Evolutionary conservation across 2,888 invertebrate genomes (phyloP), one percentile per base, ranked within the genome.

Genomic region (Eupeodes luniger): DNA sequence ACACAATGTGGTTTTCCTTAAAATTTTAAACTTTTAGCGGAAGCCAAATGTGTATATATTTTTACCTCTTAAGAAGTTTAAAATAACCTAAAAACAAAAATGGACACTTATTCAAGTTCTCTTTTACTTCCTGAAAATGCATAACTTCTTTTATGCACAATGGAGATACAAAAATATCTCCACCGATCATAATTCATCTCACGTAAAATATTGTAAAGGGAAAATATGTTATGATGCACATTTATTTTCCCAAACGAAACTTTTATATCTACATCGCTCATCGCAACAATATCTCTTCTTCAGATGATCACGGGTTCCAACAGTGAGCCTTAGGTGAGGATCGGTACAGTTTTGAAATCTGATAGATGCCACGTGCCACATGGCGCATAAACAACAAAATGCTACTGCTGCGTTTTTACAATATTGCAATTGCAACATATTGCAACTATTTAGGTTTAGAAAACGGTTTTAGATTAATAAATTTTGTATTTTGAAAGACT

Each of bases 401-500:
- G 80, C 84, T 87, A 77, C 84, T 47, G 84, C 57, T 53, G 62
- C 40, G 16, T n/a, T 9, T 4, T 27, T 27, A 27, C 27, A 27
- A 27, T 27, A 27, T 27, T 75, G 47, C 40, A 44, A 55, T 57
- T 76, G 72, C 80, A 83, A 76, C 79, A 83, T 83, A 87, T 83
- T 87, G 86, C 79, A 83, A 83, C 84, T 69, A 79, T 87, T 87
- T 80, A 87, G 72, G 66, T 83, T 59, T 70, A 80, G 70, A 79
- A 87, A 87, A 84, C 84, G 87, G 84, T 80, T 80, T 70, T 49
- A 77, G 87, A 84, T 87, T 84, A 74, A 87, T 87, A 80, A 27
- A 47, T 77, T 80, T 76, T 49, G 70, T 40, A 64, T 70, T 77
- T 64, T 81, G 47, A 81, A 81, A 85, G 61, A 67, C 53, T 64